phyloP scores from a whole-genome alignment of 2,888 invertebrate genomes.

The Eristalis intricaria region DNA sequence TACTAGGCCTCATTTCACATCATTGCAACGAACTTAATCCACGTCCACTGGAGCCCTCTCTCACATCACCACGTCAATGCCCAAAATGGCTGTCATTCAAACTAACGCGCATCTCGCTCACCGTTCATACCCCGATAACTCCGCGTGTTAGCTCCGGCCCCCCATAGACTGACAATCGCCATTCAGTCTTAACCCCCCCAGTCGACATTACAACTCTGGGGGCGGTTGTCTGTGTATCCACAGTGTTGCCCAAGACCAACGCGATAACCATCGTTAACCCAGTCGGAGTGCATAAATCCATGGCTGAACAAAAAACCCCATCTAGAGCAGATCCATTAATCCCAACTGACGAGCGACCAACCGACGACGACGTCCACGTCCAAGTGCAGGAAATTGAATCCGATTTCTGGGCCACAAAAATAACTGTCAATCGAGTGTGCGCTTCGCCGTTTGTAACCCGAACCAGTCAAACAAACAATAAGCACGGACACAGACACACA shows the following conservation, averaged over 20 bases:
- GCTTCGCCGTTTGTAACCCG: conserved; percentile 45
- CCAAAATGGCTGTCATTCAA: background rate
- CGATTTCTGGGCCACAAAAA: conserved; percentile 62
- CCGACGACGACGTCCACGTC: background rate
- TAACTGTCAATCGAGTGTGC: conserved; percentile 63
- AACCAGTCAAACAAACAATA: conserved; percentile 49
- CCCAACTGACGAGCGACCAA: conserved; percentile 4
- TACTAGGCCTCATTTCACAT: no score
- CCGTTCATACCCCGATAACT: background rate
- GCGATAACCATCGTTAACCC: conserved; percentile 24
- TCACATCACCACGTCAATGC: background rate
- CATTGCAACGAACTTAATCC: no score
- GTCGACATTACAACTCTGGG: background rate
- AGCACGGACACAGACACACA: conserved; percentile 16
- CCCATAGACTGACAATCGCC: background rate
- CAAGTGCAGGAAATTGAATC: conserved; percentile 59
- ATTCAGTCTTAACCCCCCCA: background rate
- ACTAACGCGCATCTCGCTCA: background rate
- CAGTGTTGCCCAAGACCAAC: background rate
- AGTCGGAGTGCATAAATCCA: conserved; percentile 19
- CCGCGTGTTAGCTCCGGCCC: background rate
- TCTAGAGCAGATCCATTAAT: conserved; percentile 32
- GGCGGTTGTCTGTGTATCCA: no score
- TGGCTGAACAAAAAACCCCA: background rate
- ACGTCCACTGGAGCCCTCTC: background rate